Conservation (phyloP, 2,888 invertebrate species). For the Danaus chrysippus region DNA sequence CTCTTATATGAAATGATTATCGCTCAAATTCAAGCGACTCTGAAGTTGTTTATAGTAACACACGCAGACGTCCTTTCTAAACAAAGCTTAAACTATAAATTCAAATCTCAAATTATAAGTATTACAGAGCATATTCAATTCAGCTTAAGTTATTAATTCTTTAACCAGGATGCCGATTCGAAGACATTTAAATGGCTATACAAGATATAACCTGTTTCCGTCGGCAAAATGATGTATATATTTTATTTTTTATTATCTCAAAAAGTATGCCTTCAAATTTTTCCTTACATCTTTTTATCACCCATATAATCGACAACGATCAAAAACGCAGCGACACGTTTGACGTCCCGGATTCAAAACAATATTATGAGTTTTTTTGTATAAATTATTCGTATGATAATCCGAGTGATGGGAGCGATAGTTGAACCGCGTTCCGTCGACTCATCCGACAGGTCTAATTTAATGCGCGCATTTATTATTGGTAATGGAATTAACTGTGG, state of each 20-base stretch:
- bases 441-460: constrained; percentile 76
- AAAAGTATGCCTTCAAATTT: constrained; percentile 9
- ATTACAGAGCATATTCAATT: too few species aligned
- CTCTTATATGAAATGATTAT: constrained; percentile 16
- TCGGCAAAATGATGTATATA: too few species aligned
- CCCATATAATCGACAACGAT: constrained; percentile 26
- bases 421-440: constrained; percentile 64
- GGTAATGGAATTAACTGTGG: constrained; percentile 77
- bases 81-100: too few species aligned
- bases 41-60: not conserved
- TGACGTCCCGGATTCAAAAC: constrained; percentile 68
- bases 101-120: too few species aligned
- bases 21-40: constrained; percentile 10
- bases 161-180: too few species aligned
- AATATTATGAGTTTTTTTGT: constrained; percentile 68
- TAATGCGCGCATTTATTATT: constrained; percentile 79
- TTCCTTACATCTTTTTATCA: constrained; percentile 21
- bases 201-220: too few species aligned
- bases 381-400: constrained; percentile 79
- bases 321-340: constrained; percentile 34
- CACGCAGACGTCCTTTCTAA: too few species aligned
- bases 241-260: not conserved
- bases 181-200: too few species aligned
- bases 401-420: constrained; percentile 72
- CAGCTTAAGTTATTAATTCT: too few species aligned